Base-by-base conservation (phyloP, 2,888 invertebrate genomes). In the Athalia rosae region DNA sequence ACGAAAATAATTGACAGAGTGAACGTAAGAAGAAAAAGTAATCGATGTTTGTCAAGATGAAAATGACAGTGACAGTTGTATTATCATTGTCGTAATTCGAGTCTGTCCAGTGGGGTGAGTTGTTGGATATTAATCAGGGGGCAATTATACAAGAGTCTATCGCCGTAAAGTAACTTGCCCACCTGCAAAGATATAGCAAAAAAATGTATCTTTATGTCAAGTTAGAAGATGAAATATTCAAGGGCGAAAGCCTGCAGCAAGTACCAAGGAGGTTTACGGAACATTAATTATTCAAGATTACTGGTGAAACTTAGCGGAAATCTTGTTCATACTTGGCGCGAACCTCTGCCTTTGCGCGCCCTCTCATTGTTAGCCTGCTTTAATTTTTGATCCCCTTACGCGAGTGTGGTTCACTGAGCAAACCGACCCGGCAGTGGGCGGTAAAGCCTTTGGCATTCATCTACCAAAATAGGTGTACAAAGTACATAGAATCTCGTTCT, bases 271-370 rank as follows among this genome's bases (percentile, higher is more conserved):
- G 74, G 74, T 74, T 74, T 74, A 74, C 61, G 62, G 50, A 74
- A 48, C 61, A 74, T 74, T 61, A 74, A 74, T 74, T 74, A 74
- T 74, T 74, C 74, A 74, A 62, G 61, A 74, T 74, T 74, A 74
- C 74, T 74, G 74, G 47, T 11, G 74, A 74, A 74, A 74, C 74
- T 74, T 74, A 62, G 61, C 48, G 61, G 62, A 74, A 74, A 74
- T 74, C 74, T 74, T 74, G 74, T 74, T 74, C 74, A 61, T 74
- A 61, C 74, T 74, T 62, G 74, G 59, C 61, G 61, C 41, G 61
- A 74, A 62, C 61, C 74, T 71, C 71, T 71, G 74, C 59, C 61
- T 74, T 74, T 61, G 74, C 74, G 71, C 74, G 13, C 53, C 74
- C 48, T 59, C 74, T 61, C 74, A 62, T 74, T 74, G 74, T 74